Percentiles rank a stretch among this genome's conserved stretches.
Conservation (phyloP, 2,888 invertebrate species). For the Megaustenia siamemsis region DNA sequence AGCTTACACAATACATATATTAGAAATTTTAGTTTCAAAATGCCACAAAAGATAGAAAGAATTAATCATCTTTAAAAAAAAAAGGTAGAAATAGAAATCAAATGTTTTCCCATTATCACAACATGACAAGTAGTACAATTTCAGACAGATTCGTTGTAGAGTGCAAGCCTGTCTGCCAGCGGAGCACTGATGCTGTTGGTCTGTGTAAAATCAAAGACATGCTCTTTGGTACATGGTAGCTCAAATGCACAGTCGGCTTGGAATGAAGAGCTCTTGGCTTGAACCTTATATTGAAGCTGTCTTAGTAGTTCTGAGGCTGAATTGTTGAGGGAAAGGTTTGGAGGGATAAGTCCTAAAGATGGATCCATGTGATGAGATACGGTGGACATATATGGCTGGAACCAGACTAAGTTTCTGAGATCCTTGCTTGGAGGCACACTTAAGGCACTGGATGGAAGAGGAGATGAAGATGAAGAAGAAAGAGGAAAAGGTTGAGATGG, state of each 20-base stretch:
- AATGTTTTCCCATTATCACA: constrained; percentile 24
- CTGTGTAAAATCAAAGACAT: constrained; percentile 49
- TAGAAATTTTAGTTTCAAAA: constrained; percentile 15
- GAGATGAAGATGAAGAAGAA: constrained; percentile 42
- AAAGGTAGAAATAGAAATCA: background rate
- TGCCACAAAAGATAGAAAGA: constrained; percentile 1
- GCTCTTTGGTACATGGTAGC: constrained; percentile 51
- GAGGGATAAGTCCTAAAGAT: constrained; percentile 63
- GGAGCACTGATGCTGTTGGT: constrained; percentile 52
- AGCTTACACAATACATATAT: background rate
- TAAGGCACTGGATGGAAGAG: constrained; percentile 40
- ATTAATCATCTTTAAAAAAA: constrained; percentile 2
- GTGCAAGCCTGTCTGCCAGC: constrained; percentile 54
- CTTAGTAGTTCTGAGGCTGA: constrained; percentile 79
- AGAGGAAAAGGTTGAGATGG: constrained; percentile 35
- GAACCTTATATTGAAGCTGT: constrained; percentile 79
- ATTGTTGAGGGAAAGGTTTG: constrained; percentile 74
- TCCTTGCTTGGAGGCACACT: constrained; percentile 54
- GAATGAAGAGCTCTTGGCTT: constrained; percentile 69
- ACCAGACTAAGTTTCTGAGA: constrained; percentile 60
- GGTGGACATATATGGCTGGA: constrained; percentile 67
- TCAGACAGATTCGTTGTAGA: constrained; percentile 55
- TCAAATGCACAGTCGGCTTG: constrained; percentile 57
- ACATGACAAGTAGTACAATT: background rate
- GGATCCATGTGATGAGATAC: constrained; percentile 62